Evolutionary conservation across 2,888 invertebrate genomes (phyloP), one percentile per base, ranked within the genome.

Genomic region (Cryptophagus acutangulus): DNA sequence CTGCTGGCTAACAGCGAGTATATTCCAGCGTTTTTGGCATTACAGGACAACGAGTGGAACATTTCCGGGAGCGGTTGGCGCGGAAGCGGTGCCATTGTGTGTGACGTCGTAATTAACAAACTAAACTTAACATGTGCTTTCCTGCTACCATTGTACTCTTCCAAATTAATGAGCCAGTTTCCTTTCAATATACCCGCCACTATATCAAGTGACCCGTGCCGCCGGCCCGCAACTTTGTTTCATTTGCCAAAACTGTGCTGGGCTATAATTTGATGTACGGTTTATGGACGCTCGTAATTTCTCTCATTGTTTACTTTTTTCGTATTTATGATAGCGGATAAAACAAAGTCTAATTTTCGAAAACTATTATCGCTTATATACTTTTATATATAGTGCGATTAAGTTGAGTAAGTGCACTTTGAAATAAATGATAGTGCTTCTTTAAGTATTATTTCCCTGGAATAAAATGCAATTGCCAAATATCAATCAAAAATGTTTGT

Each of bases 41-140:
- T n/a, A 63, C 62, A 58, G 61, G 59, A 60, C 59, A 59, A 63
- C 58, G 58, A 59, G 58, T 58, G 51, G 50, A 64, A 63, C 63
- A 65, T 66, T 67, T 67, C 67, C 67, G 68, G 60, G 53, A 55
- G 54, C 53, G 59, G 59, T 54, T 55, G 55, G 54, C 54, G 58
- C 65, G 66, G 67, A 68, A 65, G 63, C 59, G 57, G 53, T 57
- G 54, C 67, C 67, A 69, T 69, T 70, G 69, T 69, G 62, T 61
- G 60, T 62, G 66, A 66, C 65, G 67, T 65, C 67, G 65, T 70
- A 70, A 71, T 71, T 71, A 71, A 71, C 69, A 67, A 71, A 71
- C 71, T 71, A 71, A 71, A 71, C 70, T 70, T 71, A 71, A 71
- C 71, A 71, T 71, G 71, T 71, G 71, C 71, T 71, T 71, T 71